Percentiles rank a stretch among this genome's conserved stretches.
Conservation (phyloP, 92 coral and sea anemone species). For the Anthopleura xanthogrammica region DNA sequence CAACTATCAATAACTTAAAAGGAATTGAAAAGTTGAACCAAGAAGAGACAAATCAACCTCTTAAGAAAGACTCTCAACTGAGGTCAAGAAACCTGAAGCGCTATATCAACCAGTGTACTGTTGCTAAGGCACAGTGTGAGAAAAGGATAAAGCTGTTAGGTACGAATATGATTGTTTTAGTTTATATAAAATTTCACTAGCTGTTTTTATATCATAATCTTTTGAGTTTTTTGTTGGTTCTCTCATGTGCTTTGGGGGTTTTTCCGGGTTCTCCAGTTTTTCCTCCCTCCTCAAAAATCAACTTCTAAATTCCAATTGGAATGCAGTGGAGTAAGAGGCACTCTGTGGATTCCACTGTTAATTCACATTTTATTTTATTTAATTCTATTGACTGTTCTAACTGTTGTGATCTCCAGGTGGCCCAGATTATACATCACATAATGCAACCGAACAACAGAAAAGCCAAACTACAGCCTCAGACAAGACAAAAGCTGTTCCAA, state of each 20-base stretch:
- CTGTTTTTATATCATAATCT: too few relatives aligned
- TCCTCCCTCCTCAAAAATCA: too few relatives aligned
- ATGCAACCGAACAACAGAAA: slow-evolving; percentile 47
- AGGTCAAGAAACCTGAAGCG: slow-evolving; percentile 90
- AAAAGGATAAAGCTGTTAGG: slow-evolving; percentile 89
- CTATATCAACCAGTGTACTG: slow-evolving; percentile 97
- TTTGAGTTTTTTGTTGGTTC: too few relatives aligned
- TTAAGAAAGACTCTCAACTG: slow-evolving; percentile 87
- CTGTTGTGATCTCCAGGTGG: slow-evolving; percentile 46
- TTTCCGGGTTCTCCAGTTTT: too few relatives aligned
- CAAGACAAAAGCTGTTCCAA: slow-evolving; percentile 45
- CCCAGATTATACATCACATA: slow-evolving; percentile 82
- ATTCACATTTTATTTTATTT: too few relatives aligned
- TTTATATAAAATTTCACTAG: too few relatives aligned
- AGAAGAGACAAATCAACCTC: slow-evolving; percentile 57
- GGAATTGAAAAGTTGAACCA: slow-evolving; percentile 80
- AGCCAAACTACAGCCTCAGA: slow-evolving; percentile 33
- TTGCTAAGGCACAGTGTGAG: slow-evolving; percentile 96
- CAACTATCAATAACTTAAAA: slow-evolving; percentile 89
- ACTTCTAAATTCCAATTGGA: too few relatives aligned
- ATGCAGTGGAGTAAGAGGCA: too few relatives aligned
- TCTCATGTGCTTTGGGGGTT: too few relatives aligned
- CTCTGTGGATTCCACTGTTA: too few relatives aligned
- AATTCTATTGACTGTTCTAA: not conserved
- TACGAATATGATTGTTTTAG: slow-evolving; percentile 1